Conservation (phyloP, 92 coral and sea anemone species). For the Heteractis magnifica region DNA sequence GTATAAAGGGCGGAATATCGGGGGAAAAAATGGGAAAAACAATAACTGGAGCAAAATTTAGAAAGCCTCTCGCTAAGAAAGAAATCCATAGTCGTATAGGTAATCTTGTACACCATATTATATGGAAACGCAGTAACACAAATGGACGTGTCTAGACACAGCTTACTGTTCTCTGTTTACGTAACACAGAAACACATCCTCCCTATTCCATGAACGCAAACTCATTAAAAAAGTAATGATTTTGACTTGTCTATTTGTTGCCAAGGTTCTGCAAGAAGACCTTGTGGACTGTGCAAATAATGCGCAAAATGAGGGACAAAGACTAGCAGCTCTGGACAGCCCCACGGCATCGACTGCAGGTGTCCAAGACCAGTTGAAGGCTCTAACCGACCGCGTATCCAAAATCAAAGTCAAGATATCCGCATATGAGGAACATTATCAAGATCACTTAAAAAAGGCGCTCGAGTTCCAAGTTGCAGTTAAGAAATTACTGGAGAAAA, state of each 20-base stretch:
- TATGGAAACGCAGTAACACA: neutral
- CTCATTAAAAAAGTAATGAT: neutral
- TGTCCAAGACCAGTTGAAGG: conserved; percentile 78
- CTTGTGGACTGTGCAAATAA: conserved; percentile 49
- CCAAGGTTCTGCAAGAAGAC: conserved; percentile 56
- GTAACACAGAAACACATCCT: neutral
- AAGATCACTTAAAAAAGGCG: conserved; percentile 78
- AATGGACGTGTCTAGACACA: too few species aligned
- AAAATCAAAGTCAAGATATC: conserved; percentile 70
- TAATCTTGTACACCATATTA: neutral
- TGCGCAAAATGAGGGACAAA: conserved; percentile 56
- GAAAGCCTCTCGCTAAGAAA: too few species aligned
- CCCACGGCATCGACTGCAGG: conserved; percentile 80
- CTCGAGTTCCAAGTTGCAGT: conserved; percentile 82
- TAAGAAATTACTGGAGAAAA: conserved; percentile 70
- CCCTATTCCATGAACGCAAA: neutral
- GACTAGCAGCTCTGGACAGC: conserved; percentile 68
- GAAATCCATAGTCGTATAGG: too few species aligned
- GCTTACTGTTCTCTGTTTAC: neutral
- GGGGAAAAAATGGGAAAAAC: too few species aligned
- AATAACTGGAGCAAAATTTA: too few species aligned
- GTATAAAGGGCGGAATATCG: too few species aligned
- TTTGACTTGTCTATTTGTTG: neutral
- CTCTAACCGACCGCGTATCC: conserved; percentile 80
- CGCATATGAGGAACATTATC: conserved; percentile 84